Base-by-base conservation (phyloP, 2,113 vertebrate genomes). In the Ranitomeya imitator region DNA sequence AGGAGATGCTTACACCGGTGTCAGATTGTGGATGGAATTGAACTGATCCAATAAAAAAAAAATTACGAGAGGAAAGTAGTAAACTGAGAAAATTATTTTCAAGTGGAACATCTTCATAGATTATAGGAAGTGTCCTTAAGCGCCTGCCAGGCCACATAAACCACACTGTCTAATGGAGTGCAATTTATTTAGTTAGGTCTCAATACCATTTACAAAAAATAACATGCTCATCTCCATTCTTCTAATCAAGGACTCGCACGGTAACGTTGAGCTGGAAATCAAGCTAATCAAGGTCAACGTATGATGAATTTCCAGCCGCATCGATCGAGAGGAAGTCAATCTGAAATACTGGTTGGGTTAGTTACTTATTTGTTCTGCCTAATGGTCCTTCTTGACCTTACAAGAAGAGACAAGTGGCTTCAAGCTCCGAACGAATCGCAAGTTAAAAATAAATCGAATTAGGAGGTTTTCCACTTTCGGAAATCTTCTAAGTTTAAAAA, bases 111-210 rank as follows among this genome's bases (percentile, higher is more conserved):
- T n/a, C 51, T 55, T 79, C 52, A 23, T 55, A 79, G 77, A 79
- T 79, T 79, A 55, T 10, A 57, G 52, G 51, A 23, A 52, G 57
- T 16, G 73, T 76, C 45, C 18, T 52, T 76, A 37, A 76, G 16
- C 73, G 18, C 8, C 31, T 76, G 52, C 16, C 12, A 15, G 73
- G 73, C 45, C 45, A 45, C 71, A 74, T 15, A 18, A 74, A 45
- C 73, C 73, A 21, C 45, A 76, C 52, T 52, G 73, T 21, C 73
- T 37, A 76, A 76, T 76, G 73, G 9, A 76, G 73, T 19, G 73
- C 73, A 76, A 76, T 76, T 76, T 52, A 52, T 76, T 76, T 76
- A 76, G 73, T 76, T 12, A 76, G 73, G 73, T 76, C 73, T 18
- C 51, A 76, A 76, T 52, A 76, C 16, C 73, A 76, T 76, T 76